Evolutionary conservation across 2,797 vertebrate species (phyloP), one percentile per base, ranked within the genome.

Genomic region (Macrochelys suwanniensis): DNA sequence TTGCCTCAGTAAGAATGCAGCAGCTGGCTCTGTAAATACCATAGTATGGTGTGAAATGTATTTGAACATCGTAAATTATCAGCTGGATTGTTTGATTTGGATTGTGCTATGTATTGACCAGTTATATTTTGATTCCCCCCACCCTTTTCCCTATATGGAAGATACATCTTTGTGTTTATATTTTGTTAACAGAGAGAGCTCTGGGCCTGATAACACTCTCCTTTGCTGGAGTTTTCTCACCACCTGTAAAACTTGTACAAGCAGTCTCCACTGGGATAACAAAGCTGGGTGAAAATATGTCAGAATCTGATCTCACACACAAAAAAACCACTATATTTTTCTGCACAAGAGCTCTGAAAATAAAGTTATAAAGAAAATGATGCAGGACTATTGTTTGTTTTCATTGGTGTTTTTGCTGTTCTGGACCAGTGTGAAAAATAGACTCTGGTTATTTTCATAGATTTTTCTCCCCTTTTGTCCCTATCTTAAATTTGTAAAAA

Each of bases 391-490:
- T 45, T 49, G 93, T 25, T 49, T 71, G 19, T 71, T 53, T 31
- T 47, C 80, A 45, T 12, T 16, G 65, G 65, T n/a, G 78, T 25
- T 33, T 5, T 65, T 71, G 65, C 5, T 31, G 1, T 3, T 15
- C 28, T 0, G 0, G 31, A 5, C 21, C 0, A 0, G 11, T 33
- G 25, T 78, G 68, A 17, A 6, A 76, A 57, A 5, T 0, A 2
- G 76, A 8, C 45, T 5, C 1, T 6, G 13, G 51, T 33, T 42
- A 23, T 47, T 82, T 65, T 50, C 4, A 15, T 7, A 45, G 8
- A 15, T 31, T 59, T 59, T 54, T 19, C 8, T 11, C 57, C 21
- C 56, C 61, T 2, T 4, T 45, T 50, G 4, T 17, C 17, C n/a
- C 33, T 61, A 5, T 50, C 85, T 80, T 54, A 45, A 33, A 5